A percentile compares a stretch with the other conserved stretches of the same genome.
Evolutionary conservation across 1,140 invertebrate species (phyloP).

Genomic region (Riptortus pedestris): DNA sequence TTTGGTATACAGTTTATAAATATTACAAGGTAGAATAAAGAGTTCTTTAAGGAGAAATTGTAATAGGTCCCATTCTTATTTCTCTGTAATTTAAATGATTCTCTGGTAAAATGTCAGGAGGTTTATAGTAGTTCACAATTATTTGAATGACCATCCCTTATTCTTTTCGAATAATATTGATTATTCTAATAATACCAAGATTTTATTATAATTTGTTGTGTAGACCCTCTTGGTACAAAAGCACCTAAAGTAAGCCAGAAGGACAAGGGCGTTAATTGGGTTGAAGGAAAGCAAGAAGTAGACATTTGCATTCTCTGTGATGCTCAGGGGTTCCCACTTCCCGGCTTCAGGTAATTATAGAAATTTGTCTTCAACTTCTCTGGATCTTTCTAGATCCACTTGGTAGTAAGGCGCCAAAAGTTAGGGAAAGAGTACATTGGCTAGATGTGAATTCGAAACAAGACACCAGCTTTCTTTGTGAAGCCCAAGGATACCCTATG

Average conservation of each 20-base stretch:
- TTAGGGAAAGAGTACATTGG: constrained; percentile 30
- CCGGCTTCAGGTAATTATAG: constrained; percentile 36
- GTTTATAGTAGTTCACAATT: too few species aligned
- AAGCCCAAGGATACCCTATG: constrained; percentile 56
- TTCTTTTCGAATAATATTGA: too few species aligned
- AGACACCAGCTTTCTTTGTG: constrained; percentile 48
- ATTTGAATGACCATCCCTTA: too few species aligned
- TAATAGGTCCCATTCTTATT: too few species aligned
- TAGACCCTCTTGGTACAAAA: constrained; percentile 66
- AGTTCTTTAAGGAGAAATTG: too few species aligned
- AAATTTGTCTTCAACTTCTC: constrained; percentile 31
- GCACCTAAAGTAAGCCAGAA: constrained; percentile 59
- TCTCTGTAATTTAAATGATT: too few species aligned
- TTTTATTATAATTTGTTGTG: constrained; percentile 39
- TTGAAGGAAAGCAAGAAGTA: constrained; percentile 17
- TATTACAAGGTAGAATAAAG: too few species aligned
- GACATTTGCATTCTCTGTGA: constrained; percentile 34
- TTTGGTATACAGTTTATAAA: too few species aligned
- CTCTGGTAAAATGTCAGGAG: too few species aligned
- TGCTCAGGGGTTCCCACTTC: constrained; percentile 35
- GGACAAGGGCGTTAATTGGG: background rate
- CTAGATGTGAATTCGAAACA: constrained; percentile 33
- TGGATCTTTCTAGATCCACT: constrained; percentile 28
- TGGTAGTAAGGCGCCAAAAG: constrained; percentile 43
- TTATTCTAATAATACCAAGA: too few species aligned